Conservation (phyloP, 2,888 invertebrate genomes). For the Volucella inflata region DNA sequence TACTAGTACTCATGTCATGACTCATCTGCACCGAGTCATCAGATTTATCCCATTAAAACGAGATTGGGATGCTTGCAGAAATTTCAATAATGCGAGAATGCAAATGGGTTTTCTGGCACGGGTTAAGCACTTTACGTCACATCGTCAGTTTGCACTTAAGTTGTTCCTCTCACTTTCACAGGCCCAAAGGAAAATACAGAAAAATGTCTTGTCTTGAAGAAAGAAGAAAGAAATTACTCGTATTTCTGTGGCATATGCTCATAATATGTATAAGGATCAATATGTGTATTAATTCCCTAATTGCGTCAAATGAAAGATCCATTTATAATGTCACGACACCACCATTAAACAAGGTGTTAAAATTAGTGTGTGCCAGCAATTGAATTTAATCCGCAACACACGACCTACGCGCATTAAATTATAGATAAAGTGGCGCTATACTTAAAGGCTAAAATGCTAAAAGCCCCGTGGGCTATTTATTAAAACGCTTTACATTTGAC, state of each 20-base stretch:
- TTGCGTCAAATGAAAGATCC: conserved; percentile 64
- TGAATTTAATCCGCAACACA: conserved; percentile 60
- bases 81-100: conserved; percentile 66
- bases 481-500: conserved; percentile 58
- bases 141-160: conserved; percentile 58
- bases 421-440: conserved; percentile 68
- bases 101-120: conserved; percentile 73
- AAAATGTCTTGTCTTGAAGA: too few species aligned
- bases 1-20: conserved; percentile 17
- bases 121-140: conserved; percentile 61
- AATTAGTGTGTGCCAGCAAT: conserved; percentile 63
- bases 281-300: conserved; percentile 62
- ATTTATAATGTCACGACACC: conserved; percentile 60
- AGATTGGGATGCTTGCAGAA: conserved; percentile 15
- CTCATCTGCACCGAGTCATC: conserved; percentile 53
- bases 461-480: conserved; percentile 68
- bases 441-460: conserved; percentile 24
- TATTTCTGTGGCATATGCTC: too few species aligned
- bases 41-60: conserved; percentile 48
- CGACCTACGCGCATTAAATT: conserved; percentile 48
- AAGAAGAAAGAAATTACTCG: too few species aligned
- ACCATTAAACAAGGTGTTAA: conserved; percentile 61
- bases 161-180: conserved; percentile 1
- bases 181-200: too few species aligned
- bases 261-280: conserved; percentile 17